Base-by-base conservation (phyloP, 2,797 vertebrate genomes). In the Chloroceryle amazona region DNA sequence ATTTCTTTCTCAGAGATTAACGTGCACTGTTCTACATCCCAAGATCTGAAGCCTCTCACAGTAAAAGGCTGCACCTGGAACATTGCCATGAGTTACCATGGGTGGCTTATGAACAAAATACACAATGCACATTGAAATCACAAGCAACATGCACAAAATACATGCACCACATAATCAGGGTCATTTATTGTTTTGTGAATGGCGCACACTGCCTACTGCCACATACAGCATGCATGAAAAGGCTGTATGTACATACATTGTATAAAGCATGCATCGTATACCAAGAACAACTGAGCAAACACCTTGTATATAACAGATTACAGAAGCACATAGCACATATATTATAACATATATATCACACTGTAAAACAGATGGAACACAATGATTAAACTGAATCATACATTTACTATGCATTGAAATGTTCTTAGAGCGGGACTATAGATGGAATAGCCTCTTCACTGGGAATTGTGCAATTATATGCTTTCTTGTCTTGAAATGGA, bases 231-330 rank as follows among this genome's bases (percentile, higher is more conserved):
- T 18, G 8, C 8, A 16, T 46, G 35, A 71, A 80, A 19, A 29
- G 26, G 44, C 14, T 61, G 16, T 14, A 15, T 10, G 21, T 41
- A 54, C 0, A 0, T 42, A 41, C 8, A 14, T 13, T 19, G 4
- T 21, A 31, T 44, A 54, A 76, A 17, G 26, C 21, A 44, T 39
- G 28, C 11, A 42, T 13, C 61, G 15, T 31, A 39, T 22, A 46
- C 11, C 26, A 31, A 76, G 68, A 67, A 81, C 35, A 81, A 67
- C 42, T 29, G 41, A 44, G 35, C 9, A n/a, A 52, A 31, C 14
- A 28, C 28, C 23, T 92, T 28, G 19, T 49, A 46, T 28, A 14
- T 63, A 74, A 63, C 49, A 78, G 29, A 78, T 81, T 39, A 89
- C 31, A 73, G 44, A 72, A 68, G 22, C 19, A 35, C 16, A 54